Evolutionary conservation across 2,888 invertebrate genomes (phyloP), one percentile per base, ranked within the genome.

Genomic region (Listrodromus nycthemerus): DNA sequence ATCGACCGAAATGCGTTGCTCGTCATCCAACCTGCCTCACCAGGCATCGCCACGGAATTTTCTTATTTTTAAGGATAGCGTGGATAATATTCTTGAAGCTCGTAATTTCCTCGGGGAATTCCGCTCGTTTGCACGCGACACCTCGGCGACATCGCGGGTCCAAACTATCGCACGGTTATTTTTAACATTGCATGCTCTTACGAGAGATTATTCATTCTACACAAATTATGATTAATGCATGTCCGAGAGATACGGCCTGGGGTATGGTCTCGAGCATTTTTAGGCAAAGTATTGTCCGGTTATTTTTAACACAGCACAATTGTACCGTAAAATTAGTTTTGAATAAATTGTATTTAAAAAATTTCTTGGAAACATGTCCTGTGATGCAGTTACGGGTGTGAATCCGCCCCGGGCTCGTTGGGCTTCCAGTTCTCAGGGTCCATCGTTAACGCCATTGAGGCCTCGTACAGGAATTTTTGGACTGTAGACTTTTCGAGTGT

Each of bases 381-480:
- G 37, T 30, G 19, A 30, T 67, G n/a, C 48, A 61, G 37, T 13
- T 27, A 41, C 7, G 61, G 61, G 58, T 61, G 48, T 61, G 77
- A 77, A 69, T 69, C 48, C 19, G 69, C 80, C 52, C 48, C 37
- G 52, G 50, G 77, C 19, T 80, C 80, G 74, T 63, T 73, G 33
- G 45, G 55, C 58, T 50, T 74, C 55, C 77, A 67, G 73, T 74
- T 84, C 81, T 81, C 78, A 70, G 77, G 78, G 77, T 80, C 80
- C 84, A 81, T 81, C 77, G 78, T 84, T 84, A 81, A 78, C 70
- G 74, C 77, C 65, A 80, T 84, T 84, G 4, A 30, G 4, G 30
- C 30, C 4, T 30, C 33, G 33, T 7, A 33, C 7, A 1, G 33
- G 6, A 5, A 33, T 33, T 33, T 33, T 33, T 6, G 10, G 10